phyloP scores from a whole-genome alignment of 2,113 vertebrate species.

The Salvelinus fontinalis region DNA sequence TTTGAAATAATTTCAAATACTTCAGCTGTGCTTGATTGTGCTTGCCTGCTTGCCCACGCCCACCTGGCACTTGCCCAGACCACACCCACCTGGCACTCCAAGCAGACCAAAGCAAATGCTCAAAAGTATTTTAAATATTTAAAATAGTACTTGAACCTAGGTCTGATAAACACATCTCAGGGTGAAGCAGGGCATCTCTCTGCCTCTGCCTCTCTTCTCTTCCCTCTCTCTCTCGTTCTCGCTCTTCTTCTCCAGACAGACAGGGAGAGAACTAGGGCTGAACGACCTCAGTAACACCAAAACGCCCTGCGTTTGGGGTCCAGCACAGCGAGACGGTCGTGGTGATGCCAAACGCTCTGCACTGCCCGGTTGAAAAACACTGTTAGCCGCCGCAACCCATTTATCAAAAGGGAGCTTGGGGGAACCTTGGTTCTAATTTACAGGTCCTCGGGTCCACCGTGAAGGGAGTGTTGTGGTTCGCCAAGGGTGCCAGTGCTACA shows the following conservation, averaged over 20 bases:
- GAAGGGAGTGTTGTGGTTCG: slow-evolving; percentile 63
- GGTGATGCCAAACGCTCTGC: slow-evolving; percentile 43
- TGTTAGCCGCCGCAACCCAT: slow-evolving; percentile 52
- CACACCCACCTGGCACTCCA: too few relatives aligned
- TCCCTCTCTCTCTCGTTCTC: not conserved
- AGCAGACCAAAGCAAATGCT: too few relatives aligned
- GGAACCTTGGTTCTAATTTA: slow-evolving; percentile 66
- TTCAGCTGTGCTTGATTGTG: too few relatives aligned
- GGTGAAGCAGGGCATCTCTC: slow-evolving; percentile 41
- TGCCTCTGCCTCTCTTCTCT: slow-evolving; percentile 33
- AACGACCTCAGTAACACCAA: slow-evolving; percentile 62
- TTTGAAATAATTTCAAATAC: too few relatives aligned
- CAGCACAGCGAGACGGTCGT: slow-evolving; percentile 49
- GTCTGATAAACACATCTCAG: slow-evolving; percentile 28
- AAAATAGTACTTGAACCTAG: too few relatives aligned
- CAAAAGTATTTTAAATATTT: too few relatives aligned
- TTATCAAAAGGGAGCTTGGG: slow-evolving; percentile 39
- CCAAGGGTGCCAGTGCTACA: slow-evolving; percentile 14
- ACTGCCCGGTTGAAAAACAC: slow-evolving; percentile 60
- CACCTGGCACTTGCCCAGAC: too few relatives aligned
- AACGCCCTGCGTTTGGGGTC: slow-evolving; percentile 50
- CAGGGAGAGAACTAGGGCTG: slow-evolving; percentile 20
- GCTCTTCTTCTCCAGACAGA: slow-evolving; percentile 28
- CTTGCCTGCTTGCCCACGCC: not conserved
- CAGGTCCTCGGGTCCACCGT: slow-evolving; percentile 58